Evolutionary conservation across 2,888 invertebrate genomes (phyloP), one percentile per base, ranked within the genome.

Genomic region (Conus canariensis): DNA sequence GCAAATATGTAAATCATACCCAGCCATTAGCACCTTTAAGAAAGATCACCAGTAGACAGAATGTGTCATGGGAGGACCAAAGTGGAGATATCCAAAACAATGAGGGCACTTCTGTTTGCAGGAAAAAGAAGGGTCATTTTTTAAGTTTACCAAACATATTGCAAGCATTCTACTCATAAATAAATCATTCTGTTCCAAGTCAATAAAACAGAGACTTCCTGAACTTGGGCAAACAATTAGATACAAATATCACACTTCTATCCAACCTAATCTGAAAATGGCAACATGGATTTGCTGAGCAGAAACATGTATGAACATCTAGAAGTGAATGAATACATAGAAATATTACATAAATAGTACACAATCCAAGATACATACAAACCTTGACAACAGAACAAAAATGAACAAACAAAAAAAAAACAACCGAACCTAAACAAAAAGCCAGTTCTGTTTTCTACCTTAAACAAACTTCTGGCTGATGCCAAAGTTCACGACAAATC

Each of bases 21-120:
- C 80, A 80, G 30, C 19, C 80, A 80, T 80, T 80, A 80, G 80
- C 80, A 80, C 80, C 80, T 45, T 80, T 80, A 2, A 80, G 4
- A 19, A 80, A 30, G 80, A 80, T 45, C 45, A 80, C 45, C 45
- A 80, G 30, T 19, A 80, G 30, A 30, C 30, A 80, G 45, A 80
- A 80, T 12, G 10, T 80, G 14, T 45, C 19, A 30, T 45, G 80
- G 10, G 14, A 80, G 80, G 8, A n/a, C 45, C 45, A 45, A 4
- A 45, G 45, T 45, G 45, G 45, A 45, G 45, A 45, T 45, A 45
- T 45, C 45, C 45, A 45, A 77, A 12, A 77, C n/a, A 77, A 77
- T 25, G 25, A 25, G 74, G 22, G 74, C 74, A 77, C 74, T 77
- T 77, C 74, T 6, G n/a, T 77, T 22, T 22, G 10, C 74, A 67